phyloP scores from a whole-genome alignment of 2,888 invertebrate genomes.

The Carcina quercana region DNA sequence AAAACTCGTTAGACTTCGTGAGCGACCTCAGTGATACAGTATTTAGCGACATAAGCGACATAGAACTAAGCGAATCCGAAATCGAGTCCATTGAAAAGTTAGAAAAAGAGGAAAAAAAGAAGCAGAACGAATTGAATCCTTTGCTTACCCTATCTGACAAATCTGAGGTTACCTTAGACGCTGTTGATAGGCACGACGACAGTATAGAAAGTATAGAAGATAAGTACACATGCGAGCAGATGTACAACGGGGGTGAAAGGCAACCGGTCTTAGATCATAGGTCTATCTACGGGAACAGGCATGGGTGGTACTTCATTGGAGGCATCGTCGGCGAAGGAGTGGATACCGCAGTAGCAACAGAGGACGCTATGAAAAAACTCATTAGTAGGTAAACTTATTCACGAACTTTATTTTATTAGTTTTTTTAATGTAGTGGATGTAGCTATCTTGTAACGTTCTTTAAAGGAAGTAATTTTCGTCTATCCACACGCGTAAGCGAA shows the following conservation, averaged over 20 bases:
- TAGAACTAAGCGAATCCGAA: conserved; percentile 77
- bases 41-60: conserved; percentile 78
- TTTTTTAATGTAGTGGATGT: neutral
- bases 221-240: conserved; percentile 57
- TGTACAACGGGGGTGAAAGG: conserved; percentile 68
- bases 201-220: conserved; percentile 41
- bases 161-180: conserved; percentile 28
- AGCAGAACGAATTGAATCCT: conserved; percentile 57
- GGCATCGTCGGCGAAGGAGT: conserved; percentile 83
- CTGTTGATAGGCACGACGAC: conserved; percentile 39
- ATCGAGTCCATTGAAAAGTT: conserved; percentile 74
- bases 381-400: conserved; percentile 83
- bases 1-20: conserved; percentile 75
- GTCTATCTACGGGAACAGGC: conserved; percentile 77
- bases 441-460: neutral
- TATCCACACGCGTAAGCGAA: too few relatives aligned
- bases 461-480: too few relatives aligned
- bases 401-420: conserved; percentile 30
- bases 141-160: conserved; percentile 51
- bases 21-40: conserved; percentile 77
- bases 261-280: conserved; percentile 76
- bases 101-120: conserved; percentile 60
- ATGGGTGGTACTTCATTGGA: conserved; percentile 90
- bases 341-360: conserved; percentile 78
- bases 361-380: conserved; percentile 83